Base-by-base conservation (phyloP, 2,888 invertebrate genomes). In the Plebejus argus region DNA sequence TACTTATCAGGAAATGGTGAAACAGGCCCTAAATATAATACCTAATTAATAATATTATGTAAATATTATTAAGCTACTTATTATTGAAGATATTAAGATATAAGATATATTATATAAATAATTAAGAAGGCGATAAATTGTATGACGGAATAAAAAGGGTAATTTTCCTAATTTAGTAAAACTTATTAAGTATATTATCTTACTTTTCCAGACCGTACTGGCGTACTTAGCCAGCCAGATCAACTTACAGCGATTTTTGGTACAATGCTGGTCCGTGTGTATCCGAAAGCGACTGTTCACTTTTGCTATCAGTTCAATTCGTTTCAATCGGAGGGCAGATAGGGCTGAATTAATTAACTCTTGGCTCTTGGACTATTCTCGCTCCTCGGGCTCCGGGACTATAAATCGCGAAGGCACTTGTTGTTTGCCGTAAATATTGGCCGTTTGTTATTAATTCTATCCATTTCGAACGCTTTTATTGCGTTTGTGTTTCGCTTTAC, bases 261-360 rank as follows among this genome's bases (percentile, higher is more conserved):
- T 10, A 66, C 23, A 39, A 66, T 76, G 15, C 66, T 66, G 23
- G 45, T 33, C 15, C 28, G 66, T 66, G 10, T 66, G 7, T 66
- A 15, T 28, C 15, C 12, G 0, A 66, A 18, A 28, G 15, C 66
- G 66, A 66, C 66, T 66, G 66, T 66, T 66, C 66, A 66, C 66
- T 66, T 66, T 66, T 33, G 66, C 28, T 66, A 66, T 66, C 66
- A 66, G 66, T 28, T 66, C 33, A 66, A 66, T 66, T 33, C 66
- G 28, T 66, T 66, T 66, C 66, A 66, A 15, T 66, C 28, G 28
- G 18, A 66, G 66, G 66, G 66, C 66, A 66, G 66, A 66, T 66
- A 66, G 66, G 66, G 66, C 66, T 66, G 66, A 66, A 66, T 66
- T 66, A 66, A 66, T 66, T 66, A 66, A 66, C 66, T 66, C 66